Conservation (phyloP, 1,140 invertebrate species). For the Adelges cooleyi region DNA sequence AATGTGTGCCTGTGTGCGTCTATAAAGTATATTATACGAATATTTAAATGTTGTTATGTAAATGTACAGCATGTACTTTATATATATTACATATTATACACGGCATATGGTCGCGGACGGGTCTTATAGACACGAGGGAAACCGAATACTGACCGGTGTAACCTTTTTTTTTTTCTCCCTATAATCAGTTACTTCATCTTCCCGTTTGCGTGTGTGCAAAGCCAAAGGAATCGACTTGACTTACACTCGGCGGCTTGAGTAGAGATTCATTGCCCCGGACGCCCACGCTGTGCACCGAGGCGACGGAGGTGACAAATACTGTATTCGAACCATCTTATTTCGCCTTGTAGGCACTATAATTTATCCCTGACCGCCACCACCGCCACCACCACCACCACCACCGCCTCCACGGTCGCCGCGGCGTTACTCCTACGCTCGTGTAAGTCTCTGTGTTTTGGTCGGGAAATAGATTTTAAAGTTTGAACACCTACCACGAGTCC, state of each 20-base stretch:
- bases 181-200: not conserved
- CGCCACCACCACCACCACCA: not conserved
- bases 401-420: not conserved
- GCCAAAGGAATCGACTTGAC: not conserved
- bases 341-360: not conserved
- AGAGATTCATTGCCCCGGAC: constrained; percentile 7
- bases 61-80: not conserved
- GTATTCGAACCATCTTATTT: not conserved
- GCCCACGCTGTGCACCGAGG: not conserved
- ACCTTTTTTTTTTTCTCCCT: not conserved
- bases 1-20: too few relatives aligned
- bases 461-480: constrained; percentile 2
- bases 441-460: not conserved
- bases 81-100: not conserved
- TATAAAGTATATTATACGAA: not conserved
- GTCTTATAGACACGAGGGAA: not conserved
- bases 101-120: not conserved
- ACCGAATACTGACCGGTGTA: not conserved
- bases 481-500: too few relatives aligned
- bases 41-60: not conserved
- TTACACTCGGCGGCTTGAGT: not conserved
- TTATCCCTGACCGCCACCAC: not conserved
- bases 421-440: not conserved
- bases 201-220: not conserved
- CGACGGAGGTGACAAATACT: constrained; percentile 1